These are phyloP conservation scores for Camptogramma bilineatum DNA, from an alignment of 2,888 invertebrate species.

Conservation along the genomic window DNA sequence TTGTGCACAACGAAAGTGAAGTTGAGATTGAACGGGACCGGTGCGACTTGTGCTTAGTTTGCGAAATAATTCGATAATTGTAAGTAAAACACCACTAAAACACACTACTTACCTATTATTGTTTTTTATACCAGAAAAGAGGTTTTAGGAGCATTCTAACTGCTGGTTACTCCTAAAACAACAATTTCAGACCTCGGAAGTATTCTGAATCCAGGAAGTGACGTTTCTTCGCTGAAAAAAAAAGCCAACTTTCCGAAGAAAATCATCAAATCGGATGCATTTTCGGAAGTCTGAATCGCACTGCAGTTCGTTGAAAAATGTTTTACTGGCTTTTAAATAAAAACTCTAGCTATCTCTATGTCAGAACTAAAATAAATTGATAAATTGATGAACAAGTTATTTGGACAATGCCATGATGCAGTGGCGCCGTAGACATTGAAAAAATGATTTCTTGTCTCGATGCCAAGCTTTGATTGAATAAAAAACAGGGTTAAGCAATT, in stretches of 20 bases:
- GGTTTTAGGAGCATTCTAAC: too few relatives aligned
- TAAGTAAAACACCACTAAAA: conserved; percentile 13
- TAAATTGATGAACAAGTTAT: conserved; percentile 34
- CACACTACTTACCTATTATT: background rate
- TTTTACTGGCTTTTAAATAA: too few relatives aligned
- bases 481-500: conserved; percentile 68
- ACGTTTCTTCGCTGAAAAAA: too few relatives aligned
- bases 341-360: too few relatives aligned
- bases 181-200: too few relatives aligned
- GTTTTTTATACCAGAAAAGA: background rate
- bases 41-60: conserved; percentile 15
- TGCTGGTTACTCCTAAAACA: too few relatives aligned
- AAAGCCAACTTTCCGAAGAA: too few relatives aligned
- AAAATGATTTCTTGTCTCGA: conserved; percentile 72
- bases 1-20: conserved; percentile 53
- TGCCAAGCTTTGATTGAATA: conserved; percentile 75
- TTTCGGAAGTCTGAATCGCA: too few relatives aligned
- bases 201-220: too few relatives aligned
- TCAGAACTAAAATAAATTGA: too few relatives aligned
- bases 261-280: too few relatives aligned
- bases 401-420: conserved; percentile 39
- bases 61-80: conserved; percentile 11
- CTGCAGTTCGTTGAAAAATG: too few relatives aligned
- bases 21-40: conserved; percentile 35
- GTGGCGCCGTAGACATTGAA: conserved; percentile 51